A percentile compares a stretch with the other conserved stretches of the same genome.
Evolutionary conservation across 2,888 invertebrate species (phyloP).

Genomic region (Scaptomyza caliginosa): DNA sequence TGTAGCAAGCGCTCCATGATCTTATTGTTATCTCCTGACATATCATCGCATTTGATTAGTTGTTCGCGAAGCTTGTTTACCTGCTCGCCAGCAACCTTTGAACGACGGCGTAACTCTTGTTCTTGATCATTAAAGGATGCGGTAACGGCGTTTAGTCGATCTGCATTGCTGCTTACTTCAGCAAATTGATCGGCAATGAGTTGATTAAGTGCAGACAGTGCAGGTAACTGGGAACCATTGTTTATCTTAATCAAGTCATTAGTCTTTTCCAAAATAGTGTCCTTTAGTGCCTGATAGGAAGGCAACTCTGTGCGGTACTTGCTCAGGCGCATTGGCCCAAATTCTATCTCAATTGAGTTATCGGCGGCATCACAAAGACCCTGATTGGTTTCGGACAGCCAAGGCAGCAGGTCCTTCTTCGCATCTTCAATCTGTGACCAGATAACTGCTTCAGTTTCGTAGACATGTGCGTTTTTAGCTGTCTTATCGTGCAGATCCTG

Average conservation of each 20-base stretch:
- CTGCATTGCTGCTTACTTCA: slow-evolving; percentile 89
- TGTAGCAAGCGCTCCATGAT: slow-evolving; percentile 91
- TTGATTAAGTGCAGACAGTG: slow-evolving; percentile 87
- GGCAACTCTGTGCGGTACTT: slow-evolving; percentile 95
- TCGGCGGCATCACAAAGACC: slow-evolving; percentile 90
- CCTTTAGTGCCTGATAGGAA: slow-evolving; percentile 89
- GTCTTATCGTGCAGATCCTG: slow-evolving; percentile 89
- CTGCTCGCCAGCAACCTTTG: slow-evolving; percentile 89
- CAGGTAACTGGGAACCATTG: slow-evolving; percentile 88
- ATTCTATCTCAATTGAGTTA: slow-evolving; percentile 91
- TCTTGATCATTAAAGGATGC: slow-evolving; percentile 90
- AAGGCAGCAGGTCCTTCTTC: slow-evolving; percentile 91
- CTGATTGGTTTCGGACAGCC: slow-evolving; percentile 93
- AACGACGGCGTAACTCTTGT: slow-evolving; percentile 88
- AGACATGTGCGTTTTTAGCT: slow-evolving; percentile 89
- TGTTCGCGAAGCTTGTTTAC: slow-evolving; percentile 91
- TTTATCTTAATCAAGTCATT: slow-evolving; percentile 91
- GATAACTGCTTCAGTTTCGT: slow-evolving; percentile 94
- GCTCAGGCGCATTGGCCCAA: slow-evolving; percentile 90
- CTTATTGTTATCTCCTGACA: slow-evolving; percentile 93
- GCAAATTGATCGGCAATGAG: slow-evolving; percentile 91
- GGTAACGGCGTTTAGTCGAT: slow-evolving; percentile 89
- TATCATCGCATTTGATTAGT: slow-evolving; percentile 94
- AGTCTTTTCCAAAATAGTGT: slow-evolving; percentile 91
- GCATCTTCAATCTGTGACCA: slow-evolving; percentile 96